Base-by-base conservation (phyloP, 1,140 invertebrate genomes). In the Diabrotica virgifera region DNA sequence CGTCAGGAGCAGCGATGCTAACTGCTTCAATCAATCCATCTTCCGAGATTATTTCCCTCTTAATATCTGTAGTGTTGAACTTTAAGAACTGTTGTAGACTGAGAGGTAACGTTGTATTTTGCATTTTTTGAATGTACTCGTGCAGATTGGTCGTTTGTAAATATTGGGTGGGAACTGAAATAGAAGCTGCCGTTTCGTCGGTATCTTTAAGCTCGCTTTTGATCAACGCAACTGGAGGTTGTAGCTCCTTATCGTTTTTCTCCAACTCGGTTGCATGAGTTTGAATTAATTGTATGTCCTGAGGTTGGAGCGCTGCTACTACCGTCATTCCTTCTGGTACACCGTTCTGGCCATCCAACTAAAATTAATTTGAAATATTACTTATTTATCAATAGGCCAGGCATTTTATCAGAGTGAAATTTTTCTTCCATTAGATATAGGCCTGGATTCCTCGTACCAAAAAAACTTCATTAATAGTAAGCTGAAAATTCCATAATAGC, bases 301-400 rank as follows among this genome's bases (percentile, higher is more conserved):
- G 87, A 0, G 87, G 87, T 70, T 86, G 85, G 13, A 85, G 38
- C 5, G 87, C 85, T 0, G 87, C 83, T 0, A 89, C 81, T 4
- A 89, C 85, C 51, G 87, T 88, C 35, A 89, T 76, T 55, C 87
- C 87, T 80, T 83, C 81, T 0, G 80, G 82, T 1, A 84, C 79
- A 35, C 82, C 83, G 63, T 78, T 79, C 65, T 85, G 83, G 62
- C 79, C 82, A 14, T 76, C 76, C 11, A 86, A 83, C 60, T 85
- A 73, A 36, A 52, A 67, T 56, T 24, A 24, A 24, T 24, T 24
- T 24, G 1, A 24, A 24, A 24, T 24, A 24, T 24, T 24, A 24
- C 24, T 24, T 24, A 24, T 24, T 24, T 24, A 24, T 24, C 24
- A 24, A 24, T 24, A 24, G 24, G 24, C 24, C 4, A 24, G 24